phyloP scores from a whole-genome alignment of 2,888 invertebrate species.

The Eutolmus rufibarbis region DNA sequence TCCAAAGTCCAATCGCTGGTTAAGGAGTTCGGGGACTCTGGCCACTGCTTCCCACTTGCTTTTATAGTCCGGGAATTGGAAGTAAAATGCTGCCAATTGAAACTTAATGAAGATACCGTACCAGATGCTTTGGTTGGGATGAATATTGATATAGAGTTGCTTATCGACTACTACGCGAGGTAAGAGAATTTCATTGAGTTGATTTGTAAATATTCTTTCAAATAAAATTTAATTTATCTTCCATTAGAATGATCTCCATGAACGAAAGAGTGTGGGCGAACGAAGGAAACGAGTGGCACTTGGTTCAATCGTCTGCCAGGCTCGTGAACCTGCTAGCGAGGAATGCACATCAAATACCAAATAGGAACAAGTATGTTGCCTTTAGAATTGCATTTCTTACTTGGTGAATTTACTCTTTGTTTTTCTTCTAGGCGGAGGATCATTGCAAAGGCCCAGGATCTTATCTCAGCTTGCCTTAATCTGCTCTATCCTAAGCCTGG shows the following conservation, averaged over 20 bases:
- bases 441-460: constrained; percentile 75
- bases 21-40: constrained; percentile 79
- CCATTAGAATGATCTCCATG: constrained; percentile 73
- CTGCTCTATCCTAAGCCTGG: constrained; percentile 79
- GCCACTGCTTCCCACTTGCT: constrained; percentile 88
- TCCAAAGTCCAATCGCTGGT: constrained; percentile 80
- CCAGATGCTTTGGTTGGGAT: constrained; percentile 78
- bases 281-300: constrained; percentile 84
- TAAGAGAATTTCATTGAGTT: constrained; percentile 44
- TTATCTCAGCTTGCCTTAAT: constrained; percentile 77
- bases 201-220: background rate
- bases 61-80: constrained; percentile 83
- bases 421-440: constrained; percentile 68
- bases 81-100: constrained; percentile 76
- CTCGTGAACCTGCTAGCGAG: constrained; percentile 75
- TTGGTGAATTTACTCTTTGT: background rate
- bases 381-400: background rate
- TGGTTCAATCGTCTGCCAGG: constrained; percentile 77
- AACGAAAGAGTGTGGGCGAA: constrained; percentile 88
- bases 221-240: constrained; percentile 49
- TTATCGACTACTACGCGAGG: constrained; percentile 81
- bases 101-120: constrained; percentile 76
- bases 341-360: constrained; percentile 68
- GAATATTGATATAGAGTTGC: constrained; percentile 77
- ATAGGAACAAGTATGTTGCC: constrained; percentile 57